Percentiles rank a stretch among this genome's conserved stretches.
These are phyloP conservation scores for Drosophila quadrilineata DNA, from an alignment of 1,140 invertebrate genomes.

Conservation along the genomic window DNA sequence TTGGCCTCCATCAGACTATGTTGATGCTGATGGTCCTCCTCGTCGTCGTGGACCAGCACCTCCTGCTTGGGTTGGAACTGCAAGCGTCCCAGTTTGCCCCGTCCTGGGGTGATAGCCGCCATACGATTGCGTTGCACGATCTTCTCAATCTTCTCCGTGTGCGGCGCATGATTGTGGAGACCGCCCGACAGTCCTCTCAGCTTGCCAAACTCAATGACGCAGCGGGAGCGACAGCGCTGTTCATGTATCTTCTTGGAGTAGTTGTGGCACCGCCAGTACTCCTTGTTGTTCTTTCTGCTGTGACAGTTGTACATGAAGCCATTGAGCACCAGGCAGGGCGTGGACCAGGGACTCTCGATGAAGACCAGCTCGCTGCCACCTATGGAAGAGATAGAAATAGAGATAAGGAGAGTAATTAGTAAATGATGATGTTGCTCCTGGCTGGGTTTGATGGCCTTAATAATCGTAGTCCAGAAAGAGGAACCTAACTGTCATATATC, in stretches of 20 bases:
- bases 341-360: conserved; percentile 80
- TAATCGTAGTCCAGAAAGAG: background rate
- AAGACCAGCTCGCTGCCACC: conserved; percentile 57
- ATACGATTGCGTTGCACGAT: conserved; percentile 72
- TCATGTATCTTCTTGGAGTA: conserved; percentile 76
- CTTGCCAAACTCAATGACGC: conserved; percentile 71
- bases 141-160: conserved; percentile 80
- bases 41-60: conserved; percentile 7
- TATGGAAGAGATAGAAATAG: conserved; percentile 29
- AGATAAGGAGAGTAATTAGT: conserved; percentile 20
- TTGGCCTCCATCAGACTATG: conserved; percentile 28
- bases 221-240: conserved; percentile 75
- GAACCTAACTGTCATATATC: background rate
- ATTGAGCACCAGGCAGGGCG: conserved; percentile 75
- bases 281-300: conserved; percentile 74
- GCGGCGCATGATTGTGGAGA: conserved; percentile 74
- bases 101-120: conserved; percentile 27
- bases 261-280: conserved; percentile 81
- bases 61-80: conserved; percentile 40
- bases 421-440: background rate
- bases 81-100: conserved; percentile 29
- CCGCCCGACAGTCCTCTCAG: conserved; percentile 71
- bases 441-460: background rate
- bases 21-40: conserved; percentile 26
- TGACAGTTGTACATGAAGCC: conserved; percentile 80